Base-by-base conservation (phyloP, 2,797 vertebrate species). In the Synanceia verrucosa region DNA sequence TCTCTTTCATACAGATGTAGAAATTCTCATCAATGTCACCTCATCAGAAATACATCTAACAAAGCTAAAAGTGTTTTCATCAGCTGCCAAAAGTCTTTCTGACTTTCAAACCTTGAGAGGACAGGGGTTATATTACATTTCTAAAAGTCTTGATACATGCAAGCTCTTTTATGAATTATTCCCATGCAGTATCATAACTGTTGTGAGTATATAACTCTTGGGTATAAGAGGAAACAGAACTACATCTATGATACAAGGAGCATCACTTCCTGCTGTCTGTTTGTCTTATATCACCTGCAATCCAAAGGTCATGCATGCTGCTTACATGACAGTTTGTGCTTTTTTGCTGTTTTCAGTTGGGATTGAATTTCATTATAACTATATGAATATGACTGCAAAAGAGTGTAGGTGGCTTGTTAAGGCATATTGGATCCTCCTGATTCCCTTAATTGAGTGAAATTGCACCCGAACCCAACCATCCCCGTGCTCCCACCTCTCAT, bases 221-320 rank as follows among this genome's bases (percentile, higher is more conserved):
- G 67, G 19, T 56, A 41, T 21, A 55, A 41, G 53, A 69, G 57
- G 58, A 75, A 68, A 74, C 48, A 56, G 47, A 57, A 31, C 36
- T 65, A 51, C 41, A 29, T 60, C 51, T 62, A 7, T 24, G 46
- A 33, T 19, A 13, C 60, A 21, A 4, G 24, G 18, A 56, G 23
- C 62, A 66, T 56, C 51, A 60, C 26, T 31, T 6, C 59, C 44
- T 19, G 33, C 57, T 65, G 74, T 65, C 61, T 76, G 18, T 48
- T 71, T 46, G 24, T 68, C 59, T 76, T 78, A 58, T 44, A 69
- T 82, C 76, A 79, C 36, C 37, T 37, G 69, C 43, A 68, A 44
- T 57, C 21, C 52, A 78, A 82, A 88, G 76, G 89, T 86, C 86
- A 84, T 12, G 12, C n/a, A 2, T 63, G 34, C 67, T 67, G 63